Evolutionary conservation across 1,140 invertebrate genomes (phyloP).

Genomic region (Platyscapa corneri): DNA sequence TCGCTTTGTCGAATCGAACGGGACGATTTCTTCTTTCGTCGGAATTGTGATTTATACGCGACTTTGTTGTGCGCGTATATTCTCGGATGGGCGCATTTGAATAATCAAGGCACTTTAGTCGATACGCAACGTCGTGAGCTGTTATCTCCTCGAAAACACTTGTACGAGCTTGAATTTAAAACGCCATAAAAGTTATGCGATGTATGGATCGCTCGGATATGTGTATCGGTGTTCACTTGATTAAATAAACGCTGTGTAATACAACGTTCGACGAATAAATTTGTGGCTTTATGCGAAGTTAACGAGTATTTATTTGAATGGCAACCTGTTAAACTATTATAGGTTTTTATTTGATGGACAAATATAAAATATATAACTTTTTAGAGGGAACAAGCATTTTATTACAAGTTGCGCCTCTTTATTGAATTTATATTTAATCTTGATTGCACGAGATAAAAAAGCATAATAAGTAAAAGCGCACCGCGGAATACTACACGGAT

Average conservation of each 20-base stretch:
- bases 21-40: conserved; percentile 28
- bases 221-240: conserved; percentile 30
- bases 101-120: conserved; percentile 38
- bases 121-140: background rate
- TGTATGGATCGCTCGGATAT: conserved; percentile 9
- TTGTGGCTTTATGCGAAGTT: conserved; percentile 35
- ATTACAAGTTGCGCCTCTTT: background rate
- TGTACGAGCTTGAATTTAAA: conserved; percentile 21
- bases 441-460: background rate
- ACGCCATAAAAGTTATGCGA: conserved; percentile 25
- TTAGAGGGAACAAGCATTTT: conserved; percentile 1
- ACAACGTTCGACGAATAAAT: conserved; percentile 34
- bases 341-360: background rate
- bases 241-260: conserved; percentile 40
- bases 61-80: background rate
- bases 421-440: conserved; percentile 13
- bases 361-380: background rate
- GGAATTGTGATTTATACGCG: conserved; percentile 42
- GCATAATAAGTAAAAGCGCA: background rate
- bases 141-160: conserved; percentile 39
- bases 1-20: conserved; percentile 4
- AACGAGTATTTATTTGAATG: conserved; percentile 45
- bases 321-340: conserved; percentile 42
- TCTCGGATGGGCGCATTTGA: conserved; percentile 26
- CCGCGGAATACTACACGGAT: background rate